phyloP scores from a whole-genome alignment of 2,888 invertebrate species.

The Lydus trimaculatus region DNA sequence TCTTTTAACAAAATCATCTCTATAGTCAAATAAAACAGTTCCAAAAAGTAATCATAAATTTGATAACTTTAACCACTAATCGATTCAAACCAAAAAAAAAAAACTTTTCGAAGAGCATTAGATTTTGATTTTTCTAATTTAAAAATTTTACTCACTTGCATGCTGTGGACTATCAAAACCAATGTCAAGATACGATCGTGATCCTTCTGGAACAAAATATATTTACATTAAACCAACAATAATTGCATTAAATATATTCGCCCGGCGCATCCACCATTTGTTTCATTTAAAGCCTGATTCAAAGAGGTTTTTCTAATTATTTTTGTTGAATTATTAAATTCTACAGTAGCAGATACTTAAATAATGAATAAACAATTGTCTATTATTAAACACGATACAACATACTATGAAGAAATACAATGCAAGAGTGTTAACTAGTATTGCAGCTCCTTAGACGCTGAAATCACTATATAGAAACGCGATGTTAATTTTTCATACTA shows the following conservation, averaged over 20 bases:
- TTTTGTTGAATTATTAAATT: too few relatives aligned
- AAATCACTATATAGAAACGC: slow-evolving; percentile 1
- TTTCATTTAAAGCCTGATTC: neutral
- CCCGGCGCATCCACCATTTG: slow-evolving; percentile 7
- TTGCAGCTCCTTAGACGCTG: too few relatives aligned
- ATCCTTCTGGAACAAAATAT: slow-evolving; percentile 42
- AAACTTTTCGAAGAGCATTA: neutral
- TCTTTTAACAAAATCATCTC: neutral
- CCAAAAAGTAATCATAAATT: neutral
- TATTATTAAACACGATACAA: too few relatives aligned
- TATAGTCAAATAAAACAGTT: neutral
- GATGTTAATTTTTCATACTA: slow-evolving; percentile 33
- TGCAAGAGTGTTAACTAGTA: too few relatives aligned
- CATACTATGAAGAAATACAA: too few relatives aligned
- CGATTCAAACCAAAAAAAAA: neutral
- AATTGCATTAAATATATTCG: neutral
- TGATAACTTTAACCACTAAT: neutral
- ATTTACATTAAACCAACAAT: neutral
- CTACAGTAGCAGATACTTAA: too few relatives aligned
- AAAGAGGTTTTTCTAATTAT: too few relatives aligned
- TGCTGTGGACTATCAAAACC: slow-evolving; percentile 37
- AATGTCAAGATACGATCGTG: slow-evolving; percentile 7
- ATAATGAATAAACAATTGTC: too few relatives aligned
- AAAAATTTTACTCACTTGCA: slow-evolving; percentile 39
- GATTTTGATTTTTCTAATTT: neutral